These are phyloP conservation scores for Sus cebifrons DNA, from an alignment of 2,797 vertebrate genomes.

Conservation along the genomic window DNA sequence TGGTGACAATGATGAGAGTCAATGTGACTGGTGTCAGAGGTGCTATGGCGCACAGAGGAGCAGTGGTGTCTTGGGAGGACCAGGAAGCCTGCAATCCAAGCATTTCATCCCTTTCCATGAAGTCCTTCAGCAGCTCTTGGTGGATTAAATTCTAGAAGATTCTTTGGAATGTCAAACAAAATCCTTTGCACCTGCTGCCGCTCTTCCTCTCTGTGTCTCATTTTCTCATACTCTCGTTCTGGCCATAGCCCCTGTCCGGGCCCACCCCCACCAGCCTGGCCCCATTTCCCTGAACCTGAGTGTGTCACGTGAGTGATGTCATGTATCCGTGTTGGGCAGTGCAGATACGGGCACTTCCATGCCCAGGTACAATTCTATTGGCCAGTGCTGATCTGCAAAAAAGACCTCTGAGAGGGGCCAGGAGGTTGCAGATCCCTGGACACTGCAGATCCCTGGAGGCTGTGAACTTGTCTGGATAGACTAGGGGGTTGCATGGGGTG, in stretches of 20 bases:
- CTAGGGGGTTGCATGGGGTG: neutral
- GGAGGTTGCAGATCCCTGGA: neutral
- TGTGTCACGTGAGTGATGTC: neutral
- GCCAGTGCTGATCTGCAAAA: neutral
- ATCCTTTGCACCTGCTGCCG: neutral
- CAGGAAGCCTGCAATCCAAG: neutral
- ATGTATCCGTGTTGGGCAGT: neutral
- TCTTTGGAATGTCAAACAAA: neutral
- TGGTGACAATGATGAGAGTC: neutral
- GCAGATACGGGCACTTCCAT: rapidly evolving
- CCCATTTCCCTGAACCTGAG: neutral
- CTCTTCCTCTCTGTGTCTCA: neutral
- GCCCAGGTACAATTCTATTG: rapidly evolving
- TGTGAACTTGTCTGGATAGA: neutral
- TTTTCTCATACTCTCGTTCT: neutral
- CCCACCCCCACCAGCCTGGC: neutral
- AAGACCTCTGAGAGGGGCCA: neutral
- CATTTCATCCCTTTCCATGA: neutral
- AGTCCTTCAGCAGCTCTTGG: neutral
- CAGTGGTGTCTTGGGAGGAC: neutral
- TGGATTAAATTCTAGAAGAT: neutral
- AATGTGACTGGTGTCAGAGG: neutral
- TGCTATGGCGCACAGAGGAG: neutral
- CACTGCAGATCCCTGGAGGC: neutral
- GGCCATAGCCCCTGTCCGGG: neutral